Evolutionary conservation across 2,797 vertebrate species (phyloP), one percentile per base, ranked within the genome.

Genomic region (Glossophaga mutica): DNA sequence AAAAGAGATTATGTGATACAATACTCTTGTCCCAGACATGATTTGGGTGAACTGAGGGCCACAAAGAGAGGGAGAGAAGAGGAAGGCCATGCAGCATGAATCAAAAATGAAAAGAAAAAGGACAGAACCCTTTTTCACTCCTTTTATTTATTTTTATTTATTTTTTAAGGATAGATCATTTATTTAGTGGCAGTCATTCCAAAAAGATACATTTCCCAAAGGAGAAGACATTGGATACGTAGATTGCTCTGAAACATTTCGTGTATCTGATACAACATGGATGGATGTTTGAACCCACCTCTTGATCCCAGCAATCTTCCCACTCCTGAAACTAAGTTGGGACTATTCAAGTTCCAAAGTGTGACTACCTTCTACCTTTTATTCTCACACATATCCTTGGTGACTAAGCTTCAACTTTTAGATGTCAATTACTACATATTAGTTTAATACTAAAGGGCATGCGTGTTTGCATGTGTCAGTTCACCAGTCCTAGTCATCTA

Each of bases 11-110:
- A 0, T 9, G 93, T 1, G 29, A 50, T 62, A 37, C 93, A 93
- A 88, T 85, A 97, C 88, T 29, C 29, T 89, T 96, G 81, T 89
- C 68, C 1, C 42, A 86, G 92, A 87, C 87, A 87, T 32, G 15
- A 2, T 91, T 52, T 65, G 5, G 89, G 19, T 62, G 1, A 76
- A n/a, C 0, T 2, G 37, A 2, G 92, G 46, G 21, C 93, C 89
- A 83, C 34, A 65, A 0, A 92, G 2, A 73, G 44, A 2, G 57
- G 2, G 74, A 88, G 57, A 73, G 32, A 39, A 90, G 34, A 42
- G 86, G 1, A 91, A 73, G 83, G 93, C 22, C 48, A 16, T 9
- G 76, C 15, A 74, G 68, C 29, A 24, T 34, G 48, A 81, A 94
- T 81, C 15, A 68, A 71, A 94, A 77, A 77, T 37, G 44, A n/a